These are phyloP conservation scores for Enteromius thamalakanensis DNA, from an alignment of 2,797 vertebrate species.

Conservation along the genomic window DNA sequence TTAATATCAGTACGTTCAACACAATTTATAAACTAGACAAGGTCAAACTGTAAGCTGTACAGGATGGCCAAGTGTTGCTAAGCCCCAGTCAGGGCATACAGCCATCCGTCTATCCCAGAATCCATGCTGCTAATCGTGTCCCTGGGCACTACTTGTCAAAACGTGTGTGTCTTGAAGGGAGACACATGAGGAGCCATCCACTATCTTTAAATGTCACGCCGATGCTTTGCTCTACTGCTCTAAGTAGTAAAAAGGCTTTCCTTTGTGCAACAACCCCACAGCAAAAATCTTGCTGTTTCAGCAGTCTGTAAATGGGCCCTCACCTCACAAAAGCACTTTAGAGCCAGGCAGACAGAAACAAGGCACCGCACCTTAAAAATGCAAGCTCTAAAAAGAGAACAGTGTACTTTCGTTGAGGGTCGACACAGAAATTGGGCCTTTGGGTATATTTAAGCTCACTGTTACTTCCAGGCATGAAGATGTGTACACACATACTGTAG, in stretches of 20 bases:
- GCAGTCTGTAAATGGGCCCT: constrained; percentile 74
- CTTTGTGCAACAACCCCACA: constrained; percentile 60
- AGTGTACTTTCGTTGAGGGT: constrained; percentile 52
- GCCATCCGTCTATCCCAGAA: constrained; percentile 44
- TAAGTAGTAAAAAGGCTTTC: constrained; percentile 75
- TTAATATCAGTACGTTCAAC: background rate
- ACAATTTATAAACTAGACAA: constrained; percentile 9
- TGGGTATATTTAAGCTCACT: constrained; percentile 46
- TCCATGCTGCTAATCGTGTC: constrained; percentile 47
- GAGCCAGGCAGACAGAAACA: constrained; percentile 46
- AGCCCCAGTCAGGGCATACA: constrained; percentile 12
- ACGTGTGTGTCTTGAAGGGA: constrained; percentile 48
- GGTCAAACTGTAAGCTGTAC: constrained; percentile 1
- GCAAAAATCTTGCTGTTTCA: constrained; percentile 74
- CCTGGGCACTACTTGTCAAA: constrained; percentile 49
- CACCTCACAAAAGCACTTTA: constrained; percentile 74
- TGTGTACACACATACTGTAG: constrained; percentile 5
- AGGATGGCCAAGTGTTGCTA: constrained; percentile 27
- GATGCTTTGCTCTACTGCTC: constrained; percentile 52
- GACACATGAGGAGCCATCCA: constrained; percentile 50
- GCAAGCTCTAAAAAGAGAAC: constrained; percentile 53
- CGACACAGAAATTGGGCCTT: constrained; percentile 52
- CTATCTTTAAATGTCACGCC: constrained; percentile 60
- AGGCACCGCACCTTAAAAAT: constrained; percentile 48
- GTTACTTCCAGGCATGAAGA: constrained; percentile 28